Percentiles rank a stretch among this genome's conserved stretches.
Conservation (phyloP, 2,888 invertebrate genomes). For the Hanleya hanleyi region DNA sequence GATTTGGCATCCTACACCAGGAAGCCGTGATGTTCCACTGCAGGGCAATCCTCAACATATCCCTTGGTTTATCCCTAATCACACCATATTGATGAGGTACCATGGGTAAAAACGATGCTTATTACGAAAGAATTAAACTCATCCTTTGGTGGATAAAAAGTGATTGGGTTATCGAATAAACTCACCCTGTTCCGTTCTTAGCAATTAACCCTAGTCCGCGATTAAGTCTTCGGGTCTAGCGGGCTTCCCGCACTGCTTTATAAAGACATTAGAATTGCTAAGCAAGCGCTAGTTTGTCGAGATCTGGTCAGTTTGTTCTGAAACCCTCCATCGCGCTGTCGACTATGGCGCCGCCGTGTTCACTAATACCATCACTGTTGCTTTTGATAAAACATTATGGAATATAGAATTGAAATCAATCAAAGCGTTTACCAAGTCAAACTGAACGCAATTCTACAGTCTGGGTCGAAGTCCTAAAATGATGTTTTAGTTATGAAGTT, state of each 20-base stretch:
- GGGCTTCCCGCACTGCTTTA: neutral
- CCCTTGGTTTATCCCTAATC: too few species aligned
- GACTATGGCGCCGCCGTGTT: neutral
- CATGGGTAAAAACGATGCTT: too few species aligned
- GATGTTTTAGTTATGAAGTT: neutral
- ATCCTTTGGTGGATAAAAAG: neutral
- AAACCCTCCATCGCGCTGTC: neutral
- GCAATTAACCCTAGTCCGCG: neutral
- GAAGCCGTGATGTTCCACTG: too few species aligned
- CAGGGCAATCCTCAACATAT: too few species aligned
- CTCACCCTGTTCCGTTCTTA: neutral
- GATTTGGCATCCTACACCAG: too few species aligned
- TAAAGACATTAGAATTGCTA: slow-evolving; percentile 3
- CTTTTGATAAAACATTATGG: neutral
- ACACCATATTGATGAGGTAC: too few species aligned
- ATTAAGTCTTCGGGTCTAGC: neutral
- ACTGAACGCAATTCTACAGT: neutral
- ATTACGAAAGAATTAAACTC: too few species aligned
- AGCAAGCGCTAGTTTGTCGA: neutral
- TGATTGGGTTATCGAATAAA: neutral
- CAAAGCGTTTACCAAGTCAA: neutral
- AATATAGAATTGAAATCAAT: neutral
- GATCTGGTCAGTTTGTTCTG: neutral
- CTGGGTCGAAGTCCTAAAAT: neutral
- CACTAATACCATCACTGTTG: neutral